Evolutionary conservation across 1,140 invertebrate genomes (phyloP).

Genomic region (Drosophila azteca): DNA sequence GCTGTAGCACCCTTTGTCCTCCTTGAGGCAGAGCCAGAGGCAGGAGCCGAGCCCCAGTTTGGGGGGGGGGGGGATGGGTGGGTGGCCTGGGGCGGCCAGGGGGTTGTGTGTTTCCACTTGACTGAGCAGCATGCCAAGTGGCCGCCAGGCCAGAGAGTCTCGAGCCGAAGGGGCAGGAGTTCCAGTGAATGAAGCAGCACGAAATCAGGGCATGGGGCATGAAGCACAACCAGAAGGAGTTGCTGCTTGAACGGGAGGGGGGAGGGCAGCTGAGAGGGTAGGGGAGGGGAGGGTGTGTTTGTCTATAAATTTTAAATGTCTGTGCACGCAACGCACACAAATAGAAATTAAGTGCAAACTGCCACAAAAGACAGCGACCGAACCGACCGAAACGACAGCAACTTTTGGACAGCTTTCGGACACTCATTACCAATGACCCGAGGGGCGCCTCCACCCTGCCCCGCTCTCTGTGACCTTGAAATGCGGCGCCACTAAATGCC

Average conservation of each 20-base stretch:
- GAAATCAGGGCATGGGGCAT: no score
- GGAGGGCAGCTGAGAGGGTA: neutral
- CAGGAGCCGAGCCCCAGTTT: no score
- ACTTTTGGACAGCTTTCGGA: constrained; percentile 24
- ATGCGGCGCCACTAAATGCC: constrained; percentile 45
- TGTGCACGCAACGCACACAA: constrained; percentile 50
- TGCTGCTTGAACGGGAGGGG: neutral
- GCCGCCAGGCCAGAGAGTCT: neutral
- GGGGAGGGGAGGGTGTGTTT: constrained; percentile 21
- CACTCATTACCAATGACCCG: constrained; percentile 49
- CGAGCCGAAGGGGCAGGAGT: no score
- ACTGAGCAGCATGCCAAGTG: constrained; percentile 46
- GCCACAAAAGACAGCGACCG: neutral
- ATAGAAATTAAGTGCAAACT: constrained; percentile 52
- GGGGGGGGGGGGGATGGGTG: neutral
- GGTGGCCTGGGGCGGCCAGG: neutral
- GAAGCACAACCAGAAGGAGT: neutral
- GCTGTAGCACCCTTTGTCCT: no score
- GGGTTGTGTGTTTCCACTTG: constrained; percentile 45
- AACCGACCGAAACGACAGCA: constrained; percentile 11
- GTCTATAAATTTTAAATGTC: constrained; percentile 56
- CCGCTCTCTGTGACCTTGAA: constrained; percentile 30
- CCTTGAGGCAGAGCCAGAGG: no score
- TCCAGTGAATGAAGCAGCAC: no score
- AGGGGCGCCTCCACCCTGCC: constrained; percentile 1